Evolutionary conservation across 2,113 vertebrate genomes (phyloP).

Genomic region (Rhipidura dahli): DNA sequence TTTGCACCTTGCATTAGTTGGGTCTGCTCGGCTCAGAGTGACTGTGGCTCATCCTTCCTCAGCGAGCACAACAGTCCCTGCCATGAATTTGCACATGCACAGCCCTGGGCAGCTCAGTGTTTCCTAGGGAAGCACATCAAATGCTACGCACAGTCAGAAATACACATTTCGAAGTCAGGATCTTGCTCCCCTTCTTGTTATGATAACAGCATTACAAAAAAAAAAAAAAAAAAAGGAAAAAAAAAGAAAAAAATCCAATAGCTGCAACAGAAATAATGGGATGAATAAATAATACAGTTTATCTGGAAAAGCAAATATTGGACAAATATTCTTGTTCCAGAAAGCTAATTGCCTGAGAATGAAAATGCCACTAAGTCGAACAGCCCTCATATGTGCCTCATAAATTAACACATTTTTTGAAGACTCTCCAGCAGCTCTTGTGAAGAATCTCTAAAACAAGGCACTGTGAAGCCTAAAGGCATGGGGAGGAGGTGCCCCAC

Average conservation of each 20-base stretch:
- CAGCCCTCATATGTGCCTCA: conserved; percentile 37
- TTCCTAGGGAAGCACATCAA: neutral
- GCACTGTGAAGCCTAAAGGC: neutral
- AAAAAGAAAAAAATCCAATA: neutral
- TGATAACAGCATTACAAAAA: neutral
- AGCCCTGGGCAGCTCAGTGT: neutral
- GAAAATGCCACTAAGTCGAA: conserved; percentile 23
- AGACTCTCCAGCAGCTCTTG: conserved; percentile 8
- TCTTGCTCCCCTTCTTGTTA: neutral
- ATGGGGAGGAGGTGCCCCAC: neutral
- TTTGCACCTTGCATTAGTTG: neutral
- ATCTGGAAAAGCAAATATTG: conserved; percentile 16
- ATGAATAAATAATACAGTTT: conserved; percentile 35
- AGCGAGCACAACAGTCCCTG: neutral
- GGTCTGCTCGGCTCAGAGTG: neutral
- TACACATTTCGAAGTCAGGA: neutral
- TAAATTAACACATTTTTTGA: conserved; percentile 52
- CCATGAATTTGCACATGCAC: neutral
- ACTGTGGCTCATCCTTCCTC: neutral
- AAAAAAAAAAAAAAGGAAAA: neutral
- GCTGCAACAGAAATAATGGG: neutral
- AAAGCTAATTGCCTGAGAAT: conserved; percentile 13
- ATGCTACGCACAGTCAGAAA: neutral
- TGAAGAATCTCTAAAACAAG: neutral
- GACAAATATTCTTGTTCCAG: conserved; percentile 13